phyloP scores from a whole-genome alignment of 2,888 invertebrate species.

The Gryllus longicercus region DNA sequence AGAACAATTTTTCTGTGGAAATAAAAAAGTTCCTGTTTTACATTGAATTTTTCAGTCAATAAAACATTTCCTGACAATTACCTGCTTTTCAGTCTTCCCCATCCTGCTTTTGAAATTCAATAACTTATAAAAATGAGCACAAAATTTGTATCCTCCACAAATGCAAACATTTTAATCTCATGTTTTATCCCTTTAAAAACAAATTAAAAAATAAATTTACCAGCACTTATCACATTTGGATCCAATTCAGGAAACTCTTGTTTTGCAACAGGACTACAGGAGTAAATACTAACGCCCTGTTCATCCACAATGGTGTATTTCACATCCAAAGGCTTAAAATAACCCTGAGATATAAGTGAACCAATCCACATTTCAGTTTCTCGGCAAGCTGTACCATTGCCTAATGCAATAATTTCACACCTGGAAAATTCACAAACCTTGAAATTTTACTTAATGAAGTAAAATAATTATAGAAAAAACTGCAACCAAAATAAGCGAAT shows the following conservation, averaged over 20 bases:
- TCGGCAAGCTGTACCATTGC: constrained; percentile 87
- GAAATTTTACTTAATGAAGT: too few relatives aligned
- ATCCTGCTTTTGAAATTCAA: too few relatives aligned
- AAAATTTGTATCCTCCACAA: background rate
- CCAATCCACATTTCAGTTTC: constrained; percentile 78
- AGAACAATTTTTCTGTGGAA: too few relatives aligned
- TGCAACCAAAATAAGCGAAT: too few relatives aligned
- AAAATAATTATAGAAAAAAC: too few relatives aligned
- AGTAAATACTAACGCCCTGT: constrained; percentile 89
- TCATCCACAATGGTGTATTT: constrained; percentile 83
- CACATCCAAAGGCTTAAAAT: constrained; percentile 56
- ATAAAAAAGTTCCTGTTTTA: too few relatives aligned
- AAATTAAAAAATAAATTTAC: constrained; percentile 45
- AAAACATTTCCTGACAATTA: too few relatives aligned
- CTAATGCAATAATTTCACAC: constrained; percentile 78
- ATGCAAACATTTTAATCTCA: background rate
- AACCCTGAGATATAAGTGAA: constrained; percentile 54
- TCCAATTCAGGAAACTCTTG: constrained; percentile 81
- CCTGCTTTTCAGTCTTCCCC: too few relatives aligned
- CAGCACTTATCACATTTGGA: constrained; percentile 75
- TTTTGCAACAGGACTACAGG: constrained; percentile 77
- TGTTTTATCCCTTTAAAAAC: background rate
- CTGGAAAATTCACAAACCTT: constrained; percentile 48
- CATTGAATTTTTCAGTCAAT: too few relatives aligned
- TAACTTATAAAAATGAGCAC: too few relatives aligned